Conservation (phyloP, 2,888 invertebrate genomes). For the Caenorhabditis becei region DNA sequence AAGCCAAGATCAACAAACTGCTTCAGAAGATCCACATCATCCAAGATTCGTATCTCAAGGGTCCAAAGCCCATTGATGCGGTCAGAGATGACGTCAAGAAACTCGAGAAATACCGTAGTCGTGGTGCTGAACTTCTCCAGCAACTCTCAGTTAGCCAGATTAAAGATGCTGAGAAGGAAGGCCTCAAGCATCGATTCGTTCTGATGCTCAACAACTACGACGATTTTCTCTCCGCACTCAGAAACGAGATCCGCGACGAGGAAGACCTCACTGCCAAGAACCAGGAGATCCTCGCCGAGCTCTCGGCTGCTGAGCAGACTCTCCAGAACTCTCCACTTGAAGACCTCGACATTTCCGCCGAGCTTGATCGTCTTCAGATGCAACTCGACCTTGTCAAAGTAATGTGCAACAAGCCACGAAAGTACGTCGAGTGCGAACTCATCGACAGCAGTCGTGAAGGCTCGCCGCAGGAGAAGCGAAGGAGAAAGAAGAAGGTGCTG, state of each 20-base stretch:
- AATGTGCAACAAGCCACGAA: conserved; percentile 69
- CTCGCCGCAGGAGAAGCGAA: conserved; percentile 60
- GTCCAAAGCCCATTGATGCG: conserved; percentile 64
- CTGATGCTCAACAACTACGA: conserved; percentile 57
- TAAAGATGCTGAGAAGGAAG: conserved; percentile 60
- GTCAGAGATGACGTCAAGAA: conserved; percentile 58
- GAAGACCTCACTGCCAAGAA: conserved; percentile 67
- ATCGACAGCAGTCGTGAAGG: conserved; percentile 66
- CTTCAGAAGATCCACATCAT: conserved; percentile 51
- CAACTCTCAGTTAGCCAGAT: conserved; percentile 54
- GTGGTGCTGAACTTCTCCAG: conserved; percentile 45
- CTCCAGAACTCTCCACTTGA: conserved; percentile 58
- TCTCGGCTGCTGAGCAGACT: conserved; percentile 59
- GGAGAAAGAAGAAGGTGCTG: conserved; percentile 71
- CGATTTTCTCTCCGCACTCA: conserved; percentile 46
- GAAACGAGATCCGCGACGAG: conserved; percentile 67
- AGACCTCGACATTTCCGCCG: conserved; percentile 65
- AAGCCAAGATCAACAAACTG: conserved; percentile 59
- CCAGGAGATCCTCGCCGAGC: conserved; percentile 65
- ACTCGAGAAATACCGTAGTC: conserved; percentile 61
- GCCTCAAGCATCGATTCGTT: conserved; percentile 54
- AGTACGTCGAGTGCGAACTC: conserved; percentile 72
- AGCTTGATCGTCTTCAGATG: conserved; percentile 72
- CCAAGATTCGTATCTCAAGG: conserved; percentile 61
- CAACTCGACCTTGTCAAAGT: conserved; percentile 73